Evolutionary conservation across 2,888 invertebrate genomes (phyloP).

Genomic region (Poecilobothrus nobilitatus): DNA sequence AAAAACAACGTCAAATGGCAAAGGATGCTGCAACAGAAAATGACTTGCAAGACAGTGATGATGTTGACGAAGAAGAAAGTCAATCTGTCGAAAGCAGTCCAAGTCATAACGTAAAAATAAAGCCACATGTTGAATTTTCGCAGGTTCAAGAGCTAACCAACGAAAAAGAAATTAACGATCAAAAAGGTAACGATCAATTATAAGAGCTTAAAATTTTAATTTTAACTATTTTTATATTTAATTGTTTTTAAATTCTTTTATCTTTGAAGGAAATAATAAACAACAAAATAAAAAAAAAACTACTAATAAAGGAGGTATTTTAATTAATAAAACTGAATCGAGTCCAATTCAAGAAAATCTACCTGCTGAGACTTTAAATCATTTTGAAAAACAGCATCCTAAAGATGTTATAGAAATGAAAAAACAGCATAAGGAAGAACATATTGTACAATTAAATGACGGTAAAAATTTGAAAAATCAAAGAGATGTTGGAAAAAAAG

Average conservation of each 20-base stretch:
- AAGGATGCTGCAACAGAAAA: constrained; percentile 12
- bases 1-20: constrained; percentile 34
- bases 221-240: neutral
- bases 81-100: constrained; percentile 21
- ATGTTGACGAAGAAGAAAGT: constrained; percentile 16
- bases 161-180: neutral
- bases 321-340: constrained; percentile 39
- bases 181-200: no score
- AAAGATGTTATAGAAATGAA: constrained; percentile 60
- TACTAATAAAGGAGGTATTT: constrained; percentile 32
- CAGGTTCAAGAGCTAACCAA: constrained; percentile 33
- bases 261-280: constrained; percentile 14
- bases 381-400: constrained; percentile 69
- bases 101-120: constrained; percentile 13
- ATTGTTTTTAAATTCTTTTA: neutral
- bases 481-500: constrained; percentile 27
- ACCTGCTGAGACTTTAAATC: constrained; percentile 48
- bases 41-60: constrained; percentile 22
- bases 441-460: constrained; percentile 28
- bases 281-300: constrained; percentile 32
- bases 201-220: no score
- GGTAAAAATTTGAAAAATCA: constrained; percentile 31
- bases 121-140: constrained; percentile 39
- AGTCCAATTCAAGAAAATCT: constrained; percentile 28
- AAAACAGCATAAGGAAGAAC: constrained; percentile 31